phyloP scores from a whole-genome alignment of 2,113 vertebrate species.

The Nipponia nippon region DNA sequence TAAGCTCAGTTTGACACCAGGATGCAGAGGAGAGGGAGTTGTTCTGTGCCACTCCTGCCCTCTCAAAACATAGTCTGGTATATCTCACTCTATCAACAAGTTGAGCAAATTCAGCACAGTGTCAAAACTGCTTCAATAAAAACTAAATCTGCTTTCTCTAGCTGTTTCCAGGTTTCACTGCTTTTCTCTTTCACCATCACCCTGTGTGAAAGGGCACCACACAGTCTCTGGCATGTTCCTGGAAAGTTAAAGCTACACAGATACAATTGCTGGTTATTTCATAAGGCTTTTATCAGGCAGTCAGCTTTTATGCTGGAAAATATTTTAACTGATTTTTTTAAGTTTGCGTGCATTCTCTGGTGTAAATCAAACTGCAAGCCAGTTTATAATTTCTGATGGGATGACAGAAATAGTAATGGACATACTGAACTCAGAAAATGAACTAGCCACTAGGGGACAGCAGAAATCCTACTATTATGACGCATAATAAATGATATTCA shows the following conservation, averaged over 20 bases:
- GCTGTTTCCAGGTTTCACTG: not conserved
- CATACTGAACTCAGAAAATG: not conserved
- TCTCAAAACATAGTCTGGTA: not conserved
- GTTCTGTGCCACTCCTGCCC: not conserved
- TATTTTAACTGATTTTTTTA: not conserved
- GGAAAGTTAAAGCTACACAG: not conserved
- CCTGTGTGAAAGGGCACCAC: not conserved
- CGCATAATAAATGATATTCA: not conserved
- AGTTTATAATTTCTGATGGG: not conserved
- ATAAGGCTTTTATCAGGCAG: not conserved
- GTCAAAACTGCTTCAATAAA: not conserved
- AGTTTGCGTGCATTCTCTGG: not conserved
- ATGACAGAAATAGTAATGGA: not conserved
- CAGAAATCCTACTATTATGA: not conserved
- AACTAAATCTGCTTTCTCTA: not conserved
- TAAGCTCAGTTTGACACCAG: not conserved
- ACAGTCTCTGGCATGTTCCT: not conserved
- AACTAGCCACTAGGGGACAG: not conserved
- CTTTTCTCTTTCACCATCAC: not conserved
- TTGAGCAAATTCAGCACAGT: not conserved
- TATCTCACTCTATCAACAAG: not conserved
- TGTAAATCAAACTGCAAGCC: not conserved
- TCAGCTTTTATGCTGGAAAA: not conserved
- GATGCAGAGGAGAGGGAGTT: not conserved
- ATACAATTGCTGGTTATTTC: not conserved